Evolutionary conservation across 2,888 invertebrate genomes (phyloP).

Genomic region (Spodoptera littoralis): DNA sequence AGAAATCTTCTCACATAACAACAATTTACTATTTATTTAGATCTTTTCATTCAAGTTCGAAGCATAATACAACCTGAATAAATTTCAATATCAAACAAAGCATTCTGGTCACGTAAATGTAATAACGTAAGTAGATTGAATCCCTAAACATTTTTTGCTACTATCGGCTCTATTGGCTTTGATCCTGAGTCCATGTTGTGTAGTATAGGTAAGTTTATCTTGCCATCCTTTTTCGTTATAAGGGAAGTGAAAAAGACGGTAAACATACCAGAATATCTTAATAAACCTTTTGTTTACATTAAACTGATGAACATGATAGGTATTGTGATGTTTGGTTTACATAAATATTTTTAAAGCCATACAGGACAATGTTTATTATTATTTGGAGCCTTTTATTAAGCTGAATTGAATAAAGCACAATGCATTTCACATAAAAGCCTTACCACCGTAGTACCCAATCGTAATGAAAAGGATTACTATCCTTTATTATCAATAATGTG

Average conservation of each 20-base stretch:
- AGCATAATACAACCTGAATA: conserved; percentile 67
- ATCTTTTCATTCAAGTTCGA: conserved; percentile 57
- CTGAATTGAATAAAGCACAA: too few relatives aligned
- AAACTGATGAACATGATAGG: conserved; percentile 27
- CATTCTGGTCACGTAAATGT: conserved; percentile 76
- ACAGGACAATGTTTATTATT: too few relatives aligned
- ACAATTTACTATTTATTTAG: conserved; percentile 64
- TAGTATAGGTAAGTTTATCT: conserved; percentile 48
- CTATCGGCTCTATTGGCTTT: conserved; percentile 73
- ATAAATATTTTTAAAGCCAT: conserved; percentile 39
- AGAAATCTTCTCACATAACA: conserved; percentile 49
- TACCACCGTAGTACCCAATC: background rate
- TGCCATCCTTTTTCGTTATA: conserved; percentile 13
- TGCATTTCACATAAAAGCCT: too few relatives aligned
- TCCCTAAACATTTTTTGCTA: conserved; percentile 75
- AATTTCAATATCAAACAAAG: conserved; percentile 72
- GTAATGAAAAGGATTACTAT: background rate
- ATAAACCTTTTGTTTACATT: conserved; percentile 17
- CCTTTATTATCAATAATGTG: background rate
- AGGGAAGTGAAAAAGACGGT: conserved; percentile 26
- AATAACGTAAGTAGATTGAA: conserved; percentile 81
- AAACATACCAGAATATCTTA: conserved; percentile 9
- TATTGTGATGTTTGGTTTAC: conserved; percentile 66
- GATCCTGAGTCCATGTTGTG: conserved; percentile 63
- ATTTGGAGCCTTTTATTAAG: too few relatives aligned